Evolutionary conservation across 1,140 invertebrate genomes (phyloP), one percentile per base, ranked within the genome.

Genomic region (Drosophila equinoxialis): DNA sequence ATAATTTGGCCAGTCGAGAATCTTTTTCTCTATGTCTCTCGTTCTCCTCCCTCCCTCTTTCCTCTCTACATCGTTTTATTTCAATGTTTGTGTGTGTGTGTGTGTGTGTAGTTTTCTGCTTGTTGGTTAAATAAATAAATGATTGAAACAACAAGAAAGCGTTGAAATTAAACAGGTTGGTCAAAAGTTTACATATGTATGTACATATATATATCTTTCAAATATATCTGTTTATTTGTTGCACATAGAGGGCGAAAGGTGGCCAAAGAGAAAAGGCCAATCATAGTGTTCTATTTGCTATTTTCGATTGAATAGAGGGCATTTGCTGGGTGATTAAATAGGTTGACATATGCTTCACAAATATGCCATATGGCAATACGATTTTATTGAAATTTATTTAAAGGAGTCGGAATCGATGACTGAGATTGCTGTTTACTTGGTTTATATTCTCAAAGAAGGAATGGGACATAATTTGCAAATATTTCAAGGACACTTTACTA

Each of bases 401-500:
- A 87, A 87, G 45, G 17, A 62, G 58, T 8, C 6, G 2, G 11
- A 41, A 41, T 41, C 48, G 23, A 20, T 11, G 39, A 42, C 37
- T 51, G 61, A 45, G 37, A 76, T 20, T 51, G 45, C 68, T 79
- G 62, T 23, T 30, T 14, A 39, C 55, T 26, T 14, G 26, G 39
- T 45, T 58, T 17, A 17, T 61, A 48, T 35, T 63, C 54, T 39
- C 37, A 77, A 71, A 77, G 79, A 78, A 79, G 74, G 74, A 78
- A 11, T 20, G 45, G 8, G 77, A 86, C 82, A 91, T 91, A 91
- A 91, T 91, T 91, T 83, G 90, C 89, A 91, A 91, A 90, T 91
- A 91, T 91, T 91, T 90, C 89, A 91, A 91, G 89, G 89, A 91
- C 89, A 91, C 81, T 85, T 83, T 68, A 71, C 77, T 89, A 80